phyloP scores from a whole-genome alignment of 53 echinoderm and acorn worm genomes.

The Zoroaster sp. region DNA sequence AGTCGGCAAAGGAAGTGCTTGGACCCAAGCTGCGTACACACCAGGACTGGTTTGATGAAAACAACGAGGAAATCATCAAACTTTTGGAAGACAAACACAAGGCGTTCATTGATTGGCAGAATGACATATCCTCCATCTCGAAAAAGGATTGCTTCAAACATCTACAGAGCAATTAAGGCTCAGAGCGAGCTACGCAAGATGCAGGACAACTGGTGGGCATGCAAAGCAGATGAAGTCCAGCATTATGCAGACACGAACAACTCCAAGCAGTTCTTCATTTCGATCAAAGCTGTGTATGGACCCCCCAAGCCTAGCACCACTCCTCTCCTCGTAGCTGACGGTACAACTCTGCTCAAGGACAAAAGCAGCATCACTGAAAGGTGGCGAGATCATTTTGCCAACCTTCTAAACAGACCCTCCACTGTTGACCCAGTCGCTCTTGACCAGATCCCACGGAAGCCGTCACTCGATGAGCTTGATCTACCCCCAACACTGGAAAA shows the following conservation, averaged over 20 bases:
- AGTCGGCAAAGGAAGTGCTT: background rate
- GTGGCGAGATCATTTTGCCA: conserved; percentile 6
- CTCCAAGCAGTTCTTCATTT: conserved; percentile 5
- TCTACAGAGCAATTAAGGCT: background rate
- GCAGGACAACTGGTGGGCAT: background rate
- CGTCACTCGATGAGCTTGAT: background rate
- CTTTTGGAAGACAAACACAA: background rate
- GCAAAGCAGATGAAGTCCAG: too few species aligned
- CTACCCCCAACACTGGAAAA: background rate
- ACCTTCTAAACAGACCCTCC: background rate
- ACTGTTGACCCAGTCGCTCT: background rate
- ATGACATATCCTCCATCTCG: background rate
- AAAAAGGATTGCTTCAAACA: background rate
- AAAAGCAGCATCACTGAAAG: background rate
- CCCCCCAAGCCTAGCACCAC: background rate
- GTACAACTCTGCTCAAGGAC: background rate
- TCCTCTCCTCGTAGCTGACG: background rate
- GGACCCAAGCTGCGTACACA: background rate
- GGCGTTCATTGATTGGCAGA: background rate
- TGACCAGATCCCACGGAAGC: background rate
- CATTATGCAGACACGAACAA: conserved; percentile 16
- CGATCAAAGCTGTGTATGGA: conserved; percentile 10
- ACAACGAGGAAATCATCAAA: background rate
- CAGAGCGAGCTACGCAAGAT: background rate
- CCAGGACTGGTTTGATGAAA: conserved; percentile 34